These are phyloP conservation scores for Sympetrum striolatum DNA, from an alignment of 2,888 invertebrate species.

Conservation along the genomic window DNA sequence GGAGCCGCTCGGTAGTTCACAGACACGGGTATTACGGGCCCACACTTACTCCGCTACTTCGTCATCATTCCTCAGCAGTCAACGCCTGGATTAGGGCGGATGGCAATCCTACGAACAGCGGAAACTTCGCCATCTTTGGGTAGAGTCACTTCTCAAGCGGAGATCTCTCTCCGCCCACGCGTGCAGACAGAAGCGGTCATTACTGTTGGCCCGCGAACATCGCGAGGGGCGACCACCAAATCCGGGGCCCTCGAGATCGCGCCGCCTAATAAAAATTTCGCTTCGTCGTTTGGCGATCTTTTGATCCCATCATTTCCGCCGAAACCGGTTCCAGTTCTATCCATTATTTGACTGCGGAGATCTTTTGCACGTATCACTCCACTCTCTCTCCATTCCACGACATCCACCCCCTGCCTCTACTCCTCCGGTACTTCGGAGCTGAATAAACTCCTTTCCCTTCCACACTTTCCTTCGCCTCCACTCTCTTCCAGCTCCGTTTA, in stretches of 20 bases:
- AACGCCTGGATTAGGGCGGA: neutral
- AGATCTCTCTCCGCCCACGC: neutral
- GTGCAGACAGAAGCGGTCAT: neutral
- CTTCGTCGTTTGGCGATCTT: slow-evolving; percentile 2
- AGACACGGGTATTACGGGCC: no score
- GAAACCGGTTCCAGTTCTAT: slow-evolving; percentile 23
- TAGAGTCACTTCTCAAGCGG: neutral
- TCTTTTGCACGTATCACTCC: no score
- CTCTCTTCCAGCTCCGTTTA: neutral
- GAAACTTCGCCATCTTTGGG: neutral
- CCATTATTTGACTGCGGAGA: neutral
- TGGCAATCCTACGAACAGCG: neutral
- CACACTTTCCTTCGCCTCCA: neutral
- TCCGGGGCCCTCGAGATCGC: neutral
- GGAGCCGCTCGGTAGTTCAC: no score
- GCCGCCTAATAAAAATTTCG: slow-evolving; percentile 16
- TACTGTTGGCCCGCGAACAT: neutral
- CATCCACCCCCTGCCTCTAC: neutral
- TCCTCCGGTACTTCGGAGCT: neutral
- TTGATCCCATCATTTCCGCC: slow-evolving; percentile 33
- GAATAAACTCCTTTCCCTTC: neutral
- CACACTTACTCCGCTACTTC: no score
- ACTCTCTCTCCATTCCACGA: no score
- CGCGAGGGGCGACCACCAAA: neutral
- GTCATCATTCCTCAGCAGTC: neutral